phyloP scores from a whole-genome alignment of 2,797 vertebrate genomes.

The Pseudocheirus occidentalis region DNA sequence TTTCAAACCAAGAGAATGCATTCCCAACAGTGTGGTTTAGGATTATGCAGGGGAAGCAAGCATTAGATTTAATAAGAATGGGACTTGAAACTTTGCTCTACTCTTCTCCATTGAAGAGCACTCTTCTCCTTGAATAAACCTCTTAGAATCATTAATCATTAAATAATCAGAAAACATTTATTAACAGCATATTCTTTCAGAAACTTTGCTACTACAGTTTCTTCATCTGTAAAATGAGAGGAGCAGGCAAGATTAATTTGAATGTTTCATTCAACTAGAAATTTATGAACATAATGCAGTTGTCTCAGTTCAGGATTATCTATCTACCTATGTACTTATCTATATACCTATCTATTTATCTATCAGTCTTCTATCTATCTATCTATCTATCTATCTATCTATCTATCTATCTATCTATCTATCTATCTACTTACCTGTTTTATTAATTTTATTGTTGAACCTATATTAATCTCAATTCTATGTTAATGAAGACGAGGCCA shows the following conservation, averaged over 20 bases:
- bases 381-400: background rate
- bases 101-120: no score
- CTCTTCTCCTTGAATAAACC: no score
- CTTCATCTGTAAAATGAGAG: background rate
- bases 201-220: background rate
- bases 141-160: background rate
- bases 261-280: background rate
- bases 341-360: no score
- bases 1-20: background rate
- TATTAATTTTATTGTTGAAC: background rate
- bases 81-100: background rate
- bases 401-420: no score
- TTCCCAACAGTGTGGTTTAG: background rate
- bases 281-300: background rate
- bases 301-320: background rate
- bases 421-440: no score
- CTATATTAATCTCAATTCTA: background rate
- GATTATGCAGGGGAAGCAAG: background rate
- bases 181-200: background rate
- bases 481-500: background rate
- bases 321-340: no score
- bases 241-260: background rate
- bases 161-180: background rate
- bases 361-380: no score
- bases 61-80: background rate